phyloP scores from a whole-genome alignment of 2,113 vertebrate species.

The Aegotheles bennettii region DNA sequence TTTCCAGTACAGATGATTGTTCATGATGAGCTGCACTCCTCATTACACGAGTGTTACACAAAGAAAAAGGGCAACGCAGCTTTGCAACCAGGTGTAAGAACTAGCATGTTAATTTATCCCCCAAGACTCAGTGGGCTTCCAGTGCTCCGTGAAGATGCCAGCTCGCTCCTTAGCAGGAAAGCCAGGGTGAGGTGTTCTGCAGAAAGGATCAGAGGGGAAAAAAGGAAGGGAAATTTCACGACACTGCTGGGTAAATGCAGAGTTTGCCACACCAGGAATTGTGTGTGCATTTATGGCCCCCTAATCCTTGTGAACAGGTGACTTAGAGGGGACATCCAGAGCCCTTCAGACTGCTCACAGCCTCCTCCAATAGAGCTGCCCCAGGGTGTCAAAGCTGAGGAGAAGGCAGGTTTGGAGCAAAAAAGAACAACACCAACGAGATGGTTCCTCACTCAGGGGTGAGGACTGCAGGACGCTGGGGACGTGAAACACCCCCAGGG shows the following conservation, averaged over 20 bases:
- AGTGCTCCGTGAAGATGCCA: fast-evolving
- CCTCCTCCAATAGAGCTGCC: not conserved
- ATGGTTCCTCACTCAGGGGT: not conserved
- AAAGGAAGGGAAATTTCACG: not conserved
- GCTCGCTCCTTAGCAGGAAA: fast-evolving
- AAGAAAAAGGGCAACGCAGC: not conserved
- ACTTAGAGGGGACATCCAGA: not conserved
- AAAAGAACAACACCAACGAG: not conserved
- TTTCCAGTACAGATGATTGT: not conserved
- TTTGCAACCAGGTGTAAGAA: not conserved
- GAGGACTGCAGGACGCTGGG: not conserved
- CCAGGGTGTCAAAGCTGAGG: not conserved
- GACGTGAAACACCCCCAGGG: not conserved
- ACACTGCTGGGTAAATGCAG: not conserved
- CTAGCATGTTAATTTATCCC: not conserved
- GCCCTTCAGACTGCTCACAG: not conserved
- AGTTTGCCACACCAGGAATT: not conserved
- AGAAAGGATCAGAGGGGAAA: fast-evolving
- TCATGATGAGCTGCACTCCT: not conserved
- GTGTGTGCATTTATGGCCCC: not conserved
- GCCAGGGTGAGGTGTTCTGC: fast-evolving
- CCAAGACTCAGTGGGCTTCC: not conserved
- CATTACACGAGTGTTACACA: not conserved
- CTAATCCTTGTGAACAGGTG: not conserved
- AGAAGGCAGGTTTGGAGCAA: not conserved